A percentile compares a stretch with the other conserved stretches of the same genome.
phyloP scores from a whole-genome alignment of 2,888 invertebrate species.

The Dicyrtomina minuta region DNA sequence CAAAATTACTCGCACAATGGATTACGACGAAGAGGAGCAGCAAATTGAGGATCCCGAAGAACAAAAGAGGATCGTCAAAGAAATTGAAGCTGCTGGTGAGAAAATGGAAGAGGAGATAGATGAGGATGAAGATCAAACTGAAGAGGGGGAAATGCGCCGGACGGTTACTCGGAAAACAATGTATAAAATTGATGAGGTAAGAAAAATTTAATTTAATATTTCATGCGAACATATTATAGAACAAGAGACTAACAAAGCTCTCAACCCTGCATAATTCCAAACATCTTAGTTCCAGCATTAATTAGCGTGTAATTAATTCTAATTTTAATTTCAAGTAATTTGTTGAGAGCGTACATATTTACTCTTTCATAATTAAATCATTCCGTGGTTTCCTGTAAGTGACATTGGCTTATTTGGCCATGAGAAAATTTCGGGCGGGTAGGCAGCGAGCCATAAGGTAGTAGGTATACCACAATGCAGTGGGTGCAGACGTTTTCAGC shows the following conservation, averaged over 20 bases:
- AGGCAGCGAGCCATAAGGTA: neutral
- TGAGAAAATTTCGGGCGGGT: conserved; percentile 12
- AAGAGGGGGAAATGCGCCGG: conserved; percentile 49
- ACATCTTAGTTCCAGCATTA: no score
- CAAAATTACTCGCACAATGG: conserved; percentile 31
- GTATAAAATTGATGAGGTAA: conserved; percentile 52
- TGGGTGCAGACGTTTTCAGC: no score
- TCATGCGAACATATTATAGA: neutral
- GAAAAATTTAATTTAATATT: conserved; percentile 8
- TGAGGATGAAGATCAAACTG: conserved; percentile 42
- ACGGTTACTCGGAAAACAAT: conserved; percentile 51
- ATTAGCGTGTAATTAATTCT: neutral
- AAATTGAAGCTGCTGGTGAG: conserved; percentile 34
- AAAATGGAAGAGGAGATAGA: conserved; percentile 42
- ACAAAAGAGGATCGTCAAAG: conserved; percentile 22
- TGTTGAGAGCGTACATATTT: neutral
- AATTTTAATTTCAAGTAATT: neutral
- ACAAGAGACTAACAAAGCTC: no score
- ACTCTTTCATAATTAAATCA: neutral
- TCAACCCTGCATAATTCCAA: no score
- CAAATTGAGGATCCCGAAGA: conserved; percentile 29
- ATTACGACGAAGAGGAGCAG: conserved; percentile 23
- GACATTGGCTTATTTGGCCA: conserved; percentile 30
- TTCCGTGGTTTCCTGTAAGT: conserved; percentile 5
- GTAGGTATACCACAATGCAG: no score